phyloP scores from a whole-genome alignment of 2,113 vertebrate species.

The Riparia riparia region DNA sequence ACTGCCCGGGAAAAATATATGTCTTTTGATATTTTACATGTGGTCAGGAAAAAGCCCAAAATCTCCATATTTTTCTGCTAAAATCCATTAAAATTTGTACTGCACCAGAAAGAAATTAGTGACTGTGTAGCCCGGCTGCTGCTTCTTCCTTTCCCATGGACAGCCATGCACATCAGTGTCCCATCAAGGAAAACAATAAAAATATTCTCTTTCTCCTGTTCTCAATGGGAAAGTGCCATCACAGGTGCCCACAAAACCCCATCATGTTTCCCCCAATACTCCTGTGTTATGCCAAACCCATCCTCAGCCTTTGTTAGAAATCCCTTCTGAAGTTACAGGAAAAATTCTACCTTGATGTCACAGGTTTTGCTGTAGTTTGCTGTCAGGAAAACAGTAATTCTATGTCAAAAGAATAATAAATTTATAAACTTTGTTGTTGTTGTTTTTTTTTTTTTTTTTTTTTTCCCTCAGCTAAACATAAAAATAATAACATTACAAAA shows the following conservation, averaged over 20 bases:
- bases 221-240: not conserved
- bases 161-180: not conserved
- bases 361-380: not conserved
- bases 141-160: not conserved
- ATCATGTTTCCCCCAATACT: accelerated
- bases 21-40: accelerated
- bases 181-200: not conserved
- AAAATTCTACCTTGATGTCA: not conserved
- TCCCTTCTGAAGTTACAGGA: not conserved
- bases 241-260: not conserved
- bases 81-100: not conserved
- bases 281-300: not conserved
- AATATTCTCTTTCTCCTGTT: not conserved
- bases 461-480: not conserved
- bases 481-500: not conserved
- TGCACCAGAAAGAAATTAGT: not conserved
- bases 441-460: no score
- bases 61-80: accelerated
- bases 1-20: not conserved
- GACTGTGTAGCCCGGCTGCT: not conserved
- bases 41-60: not conserved
- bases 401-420: not conserved
- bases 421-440: not conserved
- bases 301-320: not conserved
- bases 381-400: not conserved